Percentiles rank a stretch among this genome's conserved stretches.
Evolutionary conservation across 2,113 vertebrate genomes (phyloP).

Genomic region (Leucopsar rothschildi): DNA sequence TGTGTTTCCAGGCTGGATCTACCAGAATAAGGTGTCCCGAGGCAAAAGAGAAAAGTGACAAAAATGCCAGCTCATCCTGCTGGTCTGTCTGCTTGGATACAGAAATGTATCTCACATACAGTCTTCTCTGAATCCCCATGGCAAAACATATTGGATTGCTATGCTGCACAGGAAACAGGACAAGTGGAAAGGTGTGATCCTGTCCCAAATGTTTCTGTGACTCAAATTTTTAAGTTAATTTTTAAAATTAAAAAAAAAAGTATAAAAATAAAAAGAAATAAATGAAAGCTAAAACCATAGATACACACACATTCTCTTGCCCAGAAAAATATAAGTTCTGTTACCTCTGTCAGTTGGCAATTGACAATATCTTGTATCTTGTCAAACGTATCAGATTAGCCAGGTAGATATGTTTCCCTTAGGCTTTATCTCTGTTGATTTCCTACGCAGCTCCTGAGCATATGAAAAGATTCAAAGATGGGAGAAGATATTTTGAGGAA

Average conservation of each 20-base stretch:
- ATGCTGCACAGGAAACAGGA: background rate
- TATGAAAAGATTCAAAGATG: background rate
- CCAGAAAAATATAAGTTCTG: background rate
- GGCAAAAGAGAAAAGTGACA: background rate
- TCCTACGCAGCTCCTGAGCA: background rate
- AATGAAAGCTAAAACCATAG: background rate
- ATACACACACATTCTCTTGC: too few species aligned
- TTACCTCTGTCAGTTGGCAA: background rate
- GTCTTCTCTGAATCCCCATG: background rate
- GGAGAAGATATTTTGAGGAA: background rate
- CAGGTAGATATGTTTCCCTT: background rate
- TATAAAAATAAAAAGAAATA: background rate
- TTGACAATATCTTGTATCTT: background rate
- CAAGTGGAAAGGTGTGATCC: background rate
- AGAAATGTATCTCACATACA: background rate
- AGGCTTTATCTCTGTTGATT: background rate
- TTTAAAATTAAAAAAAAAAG: background rate
- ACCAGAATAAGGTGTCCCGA: background rate
- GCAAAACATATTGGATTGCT: background rate
- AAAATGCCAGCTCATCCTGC: background rate
- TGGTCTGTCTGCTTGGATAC: background rate
- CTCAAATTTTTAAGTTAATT: background rate
- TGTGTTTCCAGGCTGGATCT: background rate
- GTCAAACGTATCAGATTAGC: background rate
- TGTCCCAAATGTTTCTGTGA: background rate